Percentiles rank a stretch among this genome's conserved stretches.
These are phyloP conservation scores for Charanyca ferruginea DNA, from an alignment of 2,888 invertebrate genomes.

Conservation along the genomic window DNA sequence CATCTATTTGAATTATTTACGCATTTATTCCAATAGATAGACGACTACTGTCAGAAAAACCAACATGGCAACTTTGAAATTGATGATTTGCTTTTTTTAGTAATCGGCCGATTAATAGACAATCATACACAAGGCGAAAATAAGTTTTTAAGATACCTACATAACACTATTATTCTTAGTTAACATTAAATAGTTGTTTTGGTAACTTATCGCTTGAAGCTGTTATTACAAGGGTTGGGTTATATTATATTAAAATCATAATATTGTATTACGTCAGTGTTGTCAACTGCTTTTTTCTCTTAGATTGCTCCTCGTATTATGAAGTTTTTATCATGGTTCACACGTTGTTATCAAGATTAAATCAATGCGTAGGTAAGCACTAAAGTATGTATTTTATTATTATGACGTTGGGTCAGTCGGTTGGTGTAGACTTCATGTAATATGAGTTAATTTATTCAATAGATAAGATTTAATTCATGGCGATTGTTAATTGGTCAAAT, in stretches of 20 bases:
- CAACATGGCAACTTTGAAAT: constrained; percentile 31
- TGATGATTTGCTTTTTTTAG: constrained; percentile 29
- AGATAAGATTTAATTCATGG: neutral
- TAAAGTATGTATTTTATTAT: constrained; percentile 1
- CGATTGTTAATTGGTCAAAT: neutral
- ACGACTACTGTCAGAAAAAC: constrained; percentile 49
- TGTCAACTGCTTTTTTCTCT: constrained; percentile 34
- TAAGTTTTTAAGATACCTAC: constrained; percentile 13
- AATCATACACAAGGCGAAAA: constrained; percentile 6
- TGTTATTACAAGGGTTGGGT: constrained; percentile 50
- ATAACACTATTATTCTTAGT: neutral
- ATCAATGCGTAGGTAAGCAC: constrained; percentile 26
- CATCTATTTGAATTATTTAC: too few relatives aligned
- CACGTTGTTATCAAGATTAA: constrained; percentile 45
- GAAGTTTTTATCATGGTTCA: constrained; percentile 46
- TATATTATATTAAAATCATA: constrained; percentile 47
- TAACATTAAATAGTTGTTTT: constrained; percentile 28
- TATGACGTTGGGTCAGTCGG: constrained; percentile 12
- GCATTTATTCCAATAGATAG: neutral
- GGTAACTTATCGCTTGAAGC: constrained; percentile 36
- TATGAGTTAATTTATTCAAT: too few relatives aligned
- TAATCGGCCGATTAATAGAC: constrained; percentile 19
- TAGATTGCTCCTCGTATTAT: constrained; percentile 3
- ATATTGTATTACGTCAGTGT: constrained; percentile 53
- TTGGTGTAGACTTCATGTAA: neutral